Conservation (phyloP, 2,888 invertebrate genomes). For the Tromatobia lineatoria region DNA sequence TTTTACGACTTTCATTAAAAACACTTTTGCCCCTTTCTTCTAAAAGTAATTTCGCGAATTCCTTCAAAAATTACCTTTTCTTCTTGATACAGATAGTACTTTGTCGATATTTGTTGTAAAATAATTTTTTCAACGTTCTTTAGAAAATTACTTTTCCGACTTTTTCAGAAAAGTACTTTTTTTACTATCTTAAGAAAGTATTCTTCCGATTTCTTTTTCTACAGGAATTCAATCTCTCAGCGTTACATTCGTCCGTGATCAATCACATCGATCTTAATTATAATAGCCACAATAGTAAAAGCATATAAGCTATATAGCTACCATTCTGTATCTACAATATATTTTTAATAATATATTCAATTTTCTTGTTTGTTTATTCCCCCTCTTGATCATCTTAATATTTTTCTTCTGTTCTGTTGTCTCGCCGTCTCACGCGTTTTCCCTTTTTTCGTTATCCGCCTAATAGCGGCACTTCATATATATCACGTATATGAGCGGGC, state of each 20-base stretch:
- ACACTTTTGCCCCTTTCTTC: too few relatives aligned
- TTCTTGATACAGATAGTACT: too few relatives aligned
- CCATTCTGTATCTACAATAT: constrained; percentile 78
- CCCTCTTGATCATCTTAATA: constrained; percentile 22
- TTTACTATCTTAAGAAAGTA: too few relatives aligned
- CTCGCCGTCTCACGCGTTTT: constrained; percentile 34
- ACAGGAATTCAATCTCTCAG: not conserved
- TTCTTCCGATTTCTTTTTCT: too few relatives aligned
- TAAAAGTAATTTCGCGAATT: too few relatives aligned
- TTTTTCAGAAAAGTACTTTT: too few relatives aligned
- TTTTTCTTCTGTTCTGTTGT: constrained; percentile 38
- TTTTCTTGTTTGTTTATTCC: constrained; percentile 45
- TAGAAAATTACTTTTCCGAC: too few relatives aligned
- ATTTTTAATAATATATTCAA: constrained; percentile 68
- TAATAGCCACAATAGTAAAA: constrained; percentile 84
- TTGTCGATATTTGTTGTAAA: too few relatives aligned
- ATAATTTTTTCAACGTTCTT: too few relatives aligned
- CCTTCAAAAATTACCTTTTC: too few relatives aligned
- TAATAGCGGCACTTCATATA: constrained; percentile 54
- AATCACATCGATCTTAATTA: constrained; percentile 78
- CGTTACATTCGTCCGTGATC: constrained; percentile 51
- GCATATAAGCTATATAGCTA: constrained; percentile 85
- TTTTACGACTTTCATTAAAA: too few relatives aligned
- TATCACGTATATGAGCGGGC: constrained; percentile 60
- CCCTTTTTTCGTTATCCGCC: constrained; percentile 39